These are phyloP conservation scores for Ovis aries DNA, from an alignment of 2,113 vertebrate genomes.

Conservation along the genomic window DNA sequence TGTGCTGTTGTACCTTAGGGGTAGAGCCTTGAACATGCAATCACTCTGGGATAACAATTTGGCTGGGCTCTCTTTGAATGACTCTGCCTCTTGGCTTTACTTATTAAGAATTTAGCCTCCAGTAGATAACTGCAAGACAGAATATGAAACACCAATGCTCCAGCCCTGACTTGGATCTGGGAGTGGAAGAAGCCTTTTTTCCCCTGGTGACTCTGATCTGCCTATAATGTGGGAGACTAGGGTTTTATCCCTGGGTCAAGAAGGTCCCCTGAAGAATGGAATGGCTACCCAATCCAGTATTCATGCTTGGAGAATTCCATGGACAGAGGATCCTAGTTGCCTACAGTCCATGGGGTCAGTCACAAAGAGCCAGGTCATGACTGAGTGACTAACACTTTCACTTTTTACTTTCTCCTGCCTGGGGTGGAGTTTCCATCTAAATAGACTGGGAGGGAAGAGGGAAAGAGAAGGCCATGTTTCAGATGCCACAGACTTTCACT, in stretches of 20 bases:
- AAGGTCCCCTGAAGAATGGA: neutral
- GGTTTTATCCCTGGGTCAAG: neutral
- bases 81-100: neutral
- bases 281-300: neutral
- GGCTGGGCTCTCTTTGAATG: neutral
- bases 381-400: neutral
- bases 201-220: neutral
- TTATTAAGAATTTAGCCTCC: neutral
- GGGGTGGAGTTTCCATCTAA: neutral
- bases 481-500: neutral
- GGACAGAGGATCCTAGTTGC: neutral
- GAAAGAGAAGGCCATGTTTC: neutral
- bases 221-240: neutral
- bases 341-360: neutral
- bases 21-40: too few species aligned
- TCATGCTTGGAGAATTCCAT: neutral
- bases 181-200: accelerated
- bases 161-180: neutral
- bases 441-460: accelerated
- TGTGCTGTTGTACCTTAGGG: neutral
- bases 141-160: neutral
- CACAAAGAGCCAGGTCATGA: neutral
- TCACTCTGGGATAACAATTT: neutral
- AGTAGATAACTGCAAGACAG: neutral
- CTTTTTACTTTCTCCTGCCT: neutral